Evolutionary conservation across 2,888 invertebrate genomes (phyloP).

Genomic region (Acronicta aceris): DNA sequence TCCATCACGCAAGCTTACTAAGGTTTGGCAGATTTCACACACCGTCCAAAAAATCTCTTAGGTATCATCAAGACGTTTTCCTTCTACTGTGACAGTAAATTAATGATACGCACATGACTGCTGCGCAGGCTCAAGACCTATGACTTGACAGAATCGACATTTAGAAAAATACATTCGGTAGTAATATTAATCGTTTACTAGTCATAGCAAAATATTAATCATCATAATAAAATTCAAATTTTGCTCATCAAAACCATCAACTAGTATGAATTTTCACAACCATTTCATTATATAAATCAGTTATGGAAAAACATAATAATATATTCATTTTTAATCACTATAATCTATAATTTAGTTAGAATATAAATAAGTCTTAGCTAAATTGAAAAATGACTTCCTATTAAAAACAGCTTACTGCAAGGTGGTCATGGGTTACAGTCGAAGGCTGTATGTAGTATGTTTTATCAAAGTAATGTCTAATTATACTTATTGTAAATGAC

Average conservation of each 20-base stretch:
- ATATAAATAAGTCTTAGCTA: slow-evolving; percentile 12
- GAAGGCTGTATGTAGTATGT: slow-evolving; percentile 24
- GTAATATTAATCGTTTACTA: neutral
- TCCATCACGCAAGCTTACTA: too few relatives aligned
- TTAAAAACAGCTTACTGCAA: slow-evolving; percentile 22
- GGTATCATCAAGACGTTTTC: too few relatives aligned
- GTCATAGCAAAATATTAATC: slow-evolving; percentile 1
- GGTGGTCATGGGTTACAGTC: slow-evolving; percentile 10
- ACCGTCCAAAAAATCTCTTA: too few relatives aligned
- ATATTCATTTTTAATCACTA: slow-evolving; percentile 34
- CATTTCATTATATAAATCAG: too few relatives aligned
- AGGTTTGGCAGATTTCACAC: too few relatives aligned
- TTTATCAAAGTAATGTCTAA: slow-evolving; percentile 2
- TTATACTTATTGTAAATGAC: too few relatives aligned
- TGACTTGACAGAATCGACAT: too few relatives aligned
- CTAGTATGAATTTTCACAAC: too few relatives aligned
- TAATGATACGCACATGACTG: too few relatives aligned
- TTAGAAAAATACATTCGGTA: too few relatives aligned
- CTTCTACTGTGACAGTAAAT: too few relatives aligned
- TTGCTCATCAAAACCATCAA: neutral
- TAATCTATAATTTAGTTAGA: slow-evolving; percentile 17
- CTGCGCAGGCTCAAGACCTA: too few relatives aligned
- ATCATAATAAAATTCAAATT: neutral
- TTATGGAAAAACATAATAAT: slow-evolving; percentile 13
- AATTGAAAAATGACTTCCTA: slow-evolving; percentile 25